Evolutionary conservation across 1,140 invertebrate genomes (phyloP), one percentile per base, ranked within the genome.

Genomic region (Habropoda laboriosa): DNA sequence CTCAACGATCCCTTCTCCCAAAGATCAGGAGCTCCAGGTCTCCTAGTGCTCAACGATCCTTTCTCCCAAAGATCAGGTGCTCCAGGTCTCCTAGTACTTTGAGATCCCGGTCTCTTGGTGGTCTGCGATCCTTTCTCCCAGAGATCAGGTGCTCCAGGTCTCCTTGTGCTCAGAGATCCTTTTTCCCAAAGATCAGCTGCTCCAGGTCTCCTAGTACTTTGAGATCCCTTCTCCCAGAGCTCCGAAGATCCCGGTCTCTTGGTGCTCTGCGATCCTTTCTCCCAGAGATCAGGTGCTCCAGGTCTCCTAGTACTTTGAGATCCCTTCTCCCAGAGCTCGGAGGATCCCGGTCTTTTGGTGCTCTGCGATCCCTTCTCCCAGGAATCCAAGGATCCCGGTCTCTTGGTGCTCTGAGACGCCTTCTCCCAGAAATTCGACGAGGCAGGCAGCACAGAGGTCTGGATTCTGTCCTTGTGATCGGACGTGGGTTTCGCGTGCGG

Each of bases 401-500:
- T 83, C 35, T 83, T 82, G 40, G 88, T 88, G 0, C 70, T 85
- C 16, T 84, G 87, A 0, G 76, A 18, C 2, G 38, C 67, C 30
- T 83, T 76, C 73, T 76, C 73, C 84, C 87, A 86, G 75, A 60
- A 78, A 63, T 66, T 49, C 60, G 83, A 38, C 35, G 82, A 72
- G 58, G 68, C 55, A 24, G 82, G 57, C 16, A 57, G 30, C 32
- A 68, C 68, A 30, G 87, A 80, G 6, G 86, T 80, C 45, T 89
- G 87, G 47, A 89, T 70, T 49, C 87, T 83, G 18, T 90, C 81
- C n/a, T 90, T 88, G 70, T 89, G 89, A 49, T 90, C 84, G 8
- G 87, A 87, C 60, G 87, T 87, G 0, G 92, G 90, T 58, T 91
- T 91, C 3, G 87, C 86, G 40, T 91, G 89, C 18, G 90, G 92